A percentile compares a stretch with the other conserved stretches of the same genome.
These are phyloP conservation scores for Microcebus lehilahytsara DNA, from an alignment of 2,113 vertebrate genomes.

Conservation along the genomic window DNA sequence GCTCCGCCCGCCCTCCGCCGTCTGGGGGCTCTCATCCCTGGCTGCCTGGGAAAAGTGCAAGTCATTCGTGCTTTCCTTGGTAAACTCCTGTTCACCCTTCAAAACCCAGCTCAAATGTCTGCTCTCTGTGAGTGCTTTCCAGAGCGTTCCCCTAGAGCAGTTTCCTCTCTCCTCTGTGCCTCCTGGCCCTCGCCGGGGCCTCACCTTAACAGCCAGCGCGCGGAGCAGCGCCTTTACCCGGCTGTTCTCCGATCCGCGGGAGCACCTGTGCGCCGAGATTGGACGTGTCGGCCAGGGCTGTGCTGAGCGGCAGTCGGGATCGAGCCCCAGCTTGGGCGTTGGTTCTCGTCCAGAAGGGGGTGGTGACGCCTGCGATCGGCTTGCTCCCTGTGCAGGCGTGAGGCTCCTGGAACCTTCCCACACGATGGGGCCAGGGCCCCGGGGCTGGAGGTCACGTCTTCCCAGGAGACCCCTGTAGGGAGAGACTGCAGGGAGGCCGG, in stretches of 20 bases:
- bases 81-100: background rate
- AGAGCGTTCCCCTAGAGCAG: background rate
- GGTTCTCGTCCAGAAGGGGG: background rate
- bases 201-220: rapidly evolving
- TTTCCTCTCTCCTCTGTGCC: background rate
- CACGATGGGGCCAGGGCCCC: rapidly evolving
- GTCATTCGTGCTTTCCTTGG: background rate
- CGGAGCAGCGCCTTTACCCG: rapidly evolving
- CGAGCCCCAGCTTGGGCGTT: background rate
- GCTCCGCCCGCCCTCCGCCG: rapidly evolving
- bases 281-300: rapidly evolving
- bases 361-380: rapidly evolving
- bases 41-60: background rate
- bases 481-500: background rate
- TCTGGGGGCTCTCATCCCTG: rapidly evolving
- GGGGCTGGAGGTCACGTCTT: background rate
- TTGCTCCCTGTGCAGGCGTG: rapidly evolving
- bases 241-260: background rate
- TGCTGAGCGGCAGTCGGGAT: background rate
- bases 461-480: background rate
- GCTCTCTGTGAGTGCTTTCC: background rate
- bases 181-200: background rate
- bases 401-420: background rate
- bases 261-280: rapidly evolving
- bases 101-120: background rate